These are phyloP conservation scores for Aplodontia rufa DNA, from an alignment of 2,113 vertebrate species.

Conservation along the genomic window DNA sequence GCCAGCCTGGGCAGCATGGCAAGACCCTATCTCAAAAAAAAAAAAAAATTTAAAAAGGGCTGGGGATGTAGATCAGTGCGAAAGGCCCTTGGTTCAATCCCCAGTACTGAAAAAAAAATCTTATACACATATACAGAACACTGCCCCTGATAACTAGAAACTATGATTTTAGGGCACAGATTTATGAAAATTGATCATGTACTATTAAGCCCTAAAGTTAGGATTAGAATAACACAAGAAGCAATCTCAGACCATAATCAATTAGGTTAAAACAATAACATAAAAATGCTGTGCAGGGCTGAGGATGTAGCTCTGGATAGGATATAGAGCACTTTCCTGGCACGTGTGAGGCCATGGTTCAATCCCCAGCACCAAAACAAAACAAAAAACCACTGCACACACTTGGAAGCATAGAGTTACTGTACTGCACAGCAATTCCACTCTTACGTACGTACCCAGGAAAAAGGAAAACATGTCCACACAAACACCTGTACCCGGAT, in stretches of 20 bases:
- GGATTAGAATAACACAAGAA: not conserved
- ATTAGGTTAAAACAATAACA: constrained; percentile 2
- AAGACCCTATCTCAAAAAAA: too few relatives aligned
- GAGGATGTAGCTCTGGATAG: not conserved
- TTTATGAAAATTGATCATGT: not conserved
- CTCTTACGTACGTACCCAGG: not conserved
- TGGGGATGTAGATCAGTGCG: too few relatives aligned
- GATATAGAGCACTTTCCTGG: not conserved
- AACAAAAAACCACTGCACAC: not conserved
- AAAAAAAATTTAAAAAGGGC: too few relatives aligned
- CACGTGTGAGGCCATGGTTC: not conserved
- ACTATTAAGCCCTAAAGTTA: not conserved
- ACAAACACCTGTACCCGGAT: not conserved
- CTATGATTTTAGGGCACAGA: not conserved
- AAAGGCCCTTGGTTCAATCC: too few relatives aligned
- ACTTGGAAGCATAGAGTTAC: not conserved
- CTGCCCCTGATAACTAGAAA: not conserved
- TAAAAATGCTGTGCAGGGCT: not conserved
- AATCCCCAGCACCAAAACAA: not conserved
- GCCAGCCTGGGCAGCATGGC: not conserved
- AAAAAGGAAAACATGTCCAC: not conserved
- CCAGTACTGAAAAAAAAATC: too few relatives aligned
- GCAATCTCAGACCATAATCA: not conserved
- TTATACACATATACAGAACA: not conserved
- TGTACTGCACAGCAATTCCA: not conserved